phyloP scores from a whole-genome alignment of 2,888 invertebrate genomes.

The Ephialtes manifestator region DNA sequence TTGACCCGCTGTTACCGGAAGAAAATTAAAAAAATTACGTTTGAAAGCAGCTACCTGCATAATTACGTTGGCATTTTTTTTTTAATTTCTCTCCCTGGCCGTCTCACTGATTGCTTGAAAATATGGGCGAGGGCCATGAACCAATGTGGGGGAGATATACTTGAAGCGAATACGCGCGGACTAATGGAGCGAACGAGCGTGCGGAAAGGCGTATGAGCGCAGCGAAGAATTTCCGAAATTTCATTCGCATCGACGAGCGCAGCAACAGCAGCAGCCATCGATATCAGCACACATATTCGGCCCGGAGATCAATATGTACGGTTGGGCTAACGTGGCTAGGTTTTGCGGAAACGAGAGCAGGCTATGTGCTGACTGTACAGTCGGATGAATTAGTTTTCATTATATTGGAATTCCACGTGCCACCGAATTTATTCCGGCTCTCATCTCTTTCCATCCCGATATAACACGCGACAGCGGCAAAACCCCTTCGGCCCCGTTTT shows the following conservation, averaged over 20 bases:
- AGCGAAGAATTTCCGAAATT: conserved; percentile 49
- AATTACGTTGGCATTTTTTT: not conserved
- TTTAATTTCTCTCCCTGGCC: not conserved
- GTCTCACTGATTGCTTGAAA: conserved; percentile 27
- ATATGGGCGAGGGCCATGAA: conserved; percentile 18
- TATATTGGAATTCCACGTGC: conserved; percentile 66
- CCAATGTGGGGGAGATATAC: conserved; percentile 6
- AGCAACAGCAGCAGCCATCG: conserved; percentile 32
- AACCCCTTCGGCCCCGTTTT: conserved; percentile 1
- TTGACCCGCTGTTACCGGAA: not conserved
- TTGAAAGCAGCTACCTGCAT: not conserved
- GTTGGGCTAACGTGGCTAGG: conserved; percentile 4
- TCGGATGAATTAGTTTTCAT: conserved; percentile 67
- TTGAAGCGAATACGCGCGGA: conserved; percentile 44
- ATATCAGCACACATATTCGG: conserved; percentile 35
- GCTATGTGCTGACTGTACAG: conserved; percentile 28
- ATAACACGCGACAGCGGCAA: conserved; percentile 27
- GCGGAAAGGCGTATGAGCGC: conserved; percentile 1
- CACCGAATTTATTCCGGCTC: conserved; percentile 60
- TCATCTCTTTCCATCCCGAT: conserved; percentile 37
- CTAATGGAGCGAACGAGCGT: conserved; percentile 38
- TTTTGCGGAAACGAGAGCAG: conserved; percentile 24
- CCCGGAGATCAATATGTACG: conserved; percentile 36
- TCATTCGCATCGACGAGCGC: conserved; percentile 39
- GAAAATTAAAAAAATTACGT: not conserved